phyloP scores from a whole-genome alignment of 2,797 vertebrate species.

The Cynodonichthys magdalenae region DNA sequence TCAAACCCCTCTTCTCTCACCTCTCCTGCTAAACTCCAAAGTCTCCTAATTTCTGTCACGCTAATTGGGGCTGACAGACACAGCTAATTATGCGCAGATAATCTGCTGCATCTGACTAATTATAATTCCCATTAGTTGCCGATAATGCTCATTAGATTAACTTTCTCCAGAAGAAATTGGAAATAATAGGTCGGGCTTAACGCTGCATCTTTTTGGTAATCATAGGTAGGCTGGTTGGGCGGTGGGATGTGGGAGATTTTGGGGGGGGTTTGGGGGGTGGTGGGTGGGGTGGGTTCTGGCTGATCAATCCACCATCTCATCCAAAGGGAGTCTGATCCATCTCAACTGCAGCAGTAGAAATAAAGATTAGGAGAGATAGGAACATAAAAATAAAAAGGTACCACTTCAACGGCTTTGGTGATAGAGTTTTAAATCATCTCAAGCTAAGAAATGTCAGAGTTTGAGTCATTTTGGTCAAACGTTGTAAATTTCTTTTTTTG shows the following conservation, averaged over 20 bases:
- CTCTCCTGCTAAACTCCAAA: conserved; percentile 60
- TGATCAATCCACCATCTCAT: conserved; percentile 49
- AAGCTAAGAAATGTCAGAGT: no score
- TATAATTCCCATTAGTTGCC: conserved; percentile 86
- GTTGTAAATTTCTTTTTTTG: no score
- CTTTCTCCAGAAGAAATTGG: conserved; percentile 84
- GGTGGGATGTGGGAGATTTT: neutral
- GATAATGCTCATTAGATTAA: conserved; percentile 88
- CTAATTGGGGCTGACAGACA: conserved; percentile 86
- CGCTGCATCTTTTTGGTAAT: conserved; percentile 62
- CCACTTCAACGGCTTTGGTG: no score
- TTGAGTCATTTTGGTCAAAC: no score
- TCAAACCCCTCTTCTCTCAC: neutral
- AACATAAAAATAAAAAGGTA: no score
- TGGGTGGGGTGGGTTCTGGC: conserved; percentile 13
- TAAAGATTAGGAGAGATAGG: no score
- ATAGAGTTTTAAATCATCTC: no score
- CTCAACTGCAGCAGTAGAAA: conserved; percentile 31
- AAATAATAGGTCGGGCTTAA: conserved; percentile 74
- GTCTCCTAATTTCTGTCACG: conserved; percentile 81
- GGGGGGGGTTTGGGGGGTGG: no score
- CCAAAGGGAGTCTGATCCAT: conserved; percentile 56
- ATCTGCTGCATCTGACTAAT: conserved; percentile 87
- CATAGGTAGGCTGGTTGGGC: conserved; percentile 17
- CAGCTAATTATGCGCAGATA: conserved; percentile 86